These are phyloP conservation scores for Oligia latruncula DNA, from an alignment of 2,888 invertebrate genomes.

Conservation along the genomic window DNA sequence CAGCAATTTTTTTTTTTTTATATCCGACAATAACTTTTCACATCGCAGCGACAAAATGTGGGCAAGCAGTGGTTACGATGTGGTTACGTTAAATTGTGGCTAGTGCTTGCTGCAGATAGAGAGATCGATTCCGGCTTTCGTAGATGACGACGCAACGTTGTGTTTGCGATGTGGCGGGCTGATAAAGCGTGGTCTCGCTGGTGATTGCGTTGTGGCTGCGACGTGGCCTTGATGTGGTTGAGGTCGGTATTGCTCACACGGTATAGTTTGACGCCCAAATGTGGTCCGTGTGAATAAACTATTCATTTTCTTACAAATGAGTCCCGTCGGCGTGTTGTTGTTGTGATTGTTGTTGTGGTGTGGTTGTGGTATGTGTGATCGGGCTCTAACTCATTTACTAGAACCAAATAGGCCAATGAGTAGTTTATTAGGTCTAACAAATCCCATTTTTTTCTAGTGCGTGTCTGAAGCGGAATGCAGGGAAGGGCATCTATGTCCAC, in stretches of 20 bases:
- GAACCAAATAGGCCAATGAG: not conserved
- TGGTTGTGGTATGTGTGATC: not conserved
- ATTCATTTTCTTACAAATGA: not conserved
- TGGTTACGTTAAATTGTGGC: not conserved
- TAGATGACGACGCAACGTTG: not conserved
- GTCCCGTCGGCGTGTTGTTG: not conserved
- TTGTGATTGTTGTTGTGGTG: not conserved
- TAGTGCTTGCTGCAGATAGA: not conserved
- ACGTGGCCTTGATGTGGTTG: too few species aligned
- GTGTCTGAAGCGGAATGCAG: slow-evolving; percentile 87
- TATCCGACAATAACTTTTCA: too few species aligned
- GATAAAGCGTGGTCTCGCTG: not conserved
- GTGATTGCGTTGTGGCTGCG: not conserved
- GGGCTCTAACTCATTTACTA: not conserved
- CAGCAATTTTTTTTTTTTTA: too few species aligned
- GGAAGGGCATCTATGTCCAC: slow-evolving; percentile 92
- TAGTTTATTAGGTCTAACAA: not conserved
- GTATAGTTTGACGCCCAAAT: not conserved
- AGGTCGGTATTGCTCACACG: not conserved
- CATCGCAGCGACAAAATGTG: not conserved
- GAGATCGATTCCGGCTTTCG: not conserved
- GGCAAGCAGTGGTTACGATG: not conserved
- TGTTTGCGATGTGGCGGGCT: not conserved
- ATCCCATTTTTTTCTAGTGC: slow-evolving; percentile 74
- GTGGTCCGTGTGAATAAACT: not conserved